Evolutionary conservation across 2,797 vertebrate genomes (phyloP), one percentile per base, ranked within the genome.

Genomic region (Carduelis carduelis): DNA sequence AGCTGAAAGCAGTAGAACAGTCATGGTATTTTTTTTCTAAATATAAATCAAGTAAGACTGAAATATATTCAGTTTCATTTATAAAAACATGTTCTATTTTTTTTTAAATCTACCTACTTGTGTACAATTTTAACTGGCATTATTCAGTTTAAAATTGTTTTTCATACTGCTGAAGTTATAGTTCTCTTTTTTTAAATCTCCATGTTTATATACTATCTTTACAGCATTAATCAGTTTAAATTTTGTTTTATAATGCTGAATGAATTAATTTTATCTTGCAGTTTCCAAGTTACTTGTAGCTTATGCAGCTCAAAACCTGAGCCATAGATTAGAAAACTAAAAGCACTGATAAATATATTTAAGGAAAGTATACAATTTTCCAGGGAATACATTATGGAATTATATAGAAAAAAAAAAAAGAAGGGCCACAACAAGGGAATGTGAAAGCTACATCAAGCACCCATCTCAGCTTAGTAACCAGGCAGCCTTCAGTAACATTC

Each of bases 1-100:
- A 95, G 91, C 90, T 95, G 90, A 96, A 95, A 94, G 83, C 90
- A 47, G 92, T 21, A 83, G 72, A 96, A 95, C n/a, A 95, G 71
- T 81, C 81, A 90, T 3, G 1, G 85, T 52, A 32, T 19, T 37
- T 50, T 85, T 94, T 79, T 81, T 17, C 96, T 93, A 96, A 94
- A 97, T 93, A 96, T 95, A 95, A 69, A 91, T 76, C 72, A 90
- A 94, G 63, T 39, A 46, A 86, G 87, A 91, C 91, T 59, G 69
- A 95, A 97, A 95, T 95, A 95, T 55, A 76, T 90, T 52, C 56
- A 34, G 55, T 71, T 93, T 83, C 53, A 78, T 88, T 91, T 97
- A 86, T 69, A 90, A 95, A 93, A 83, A 23, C 70, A 89, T 80
- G 56, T 37, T 90, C 22, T 26, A 77, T 14, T 84, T 92, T 66